Evolutionary conservation across 2,113 vertebrate genomes (phyloP).

Genomic region (Percopsis transmontana): DNA sequence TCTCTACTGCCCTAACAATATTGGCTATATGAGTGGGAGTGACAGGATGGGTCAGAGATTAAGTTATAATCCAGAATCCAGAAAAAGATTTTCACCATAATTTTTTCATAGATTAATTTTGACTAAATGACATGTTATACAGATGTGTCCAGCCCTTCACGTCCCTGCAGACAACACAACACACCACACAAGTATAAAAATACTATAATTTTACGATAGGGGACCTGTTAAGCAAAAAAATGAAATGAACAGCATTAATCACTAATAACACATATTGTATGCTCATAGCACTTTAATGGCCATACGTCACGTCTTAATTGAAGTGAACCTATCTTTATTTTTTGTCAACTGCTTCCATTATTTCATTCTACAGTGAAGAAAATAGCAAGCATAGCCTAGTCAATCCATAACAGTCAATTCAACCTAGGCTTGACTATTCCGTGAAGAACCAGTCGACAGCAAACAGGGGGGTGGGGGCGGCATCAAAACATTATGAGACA

Average conservation of each 20-base stretch:
- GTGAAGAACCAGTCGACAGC: conserved; percentile 25
- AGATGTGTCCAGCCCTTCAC: too few relatives aligned
- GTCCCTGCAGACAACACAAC: too few relatives aligned
- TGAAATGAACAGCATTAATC: too few relatives aligned
- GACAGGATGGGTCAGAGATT: too few relatives aligned
- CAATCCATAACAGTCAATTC: conserved; percentile 52
- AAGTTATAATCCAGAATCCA: too few relatives aligned
- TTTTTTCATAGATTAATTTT: too few relatives aligned
- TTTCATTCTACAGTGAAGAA: conserved; percentile 42
- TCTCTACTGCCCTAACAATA: conserved; percentile 35
- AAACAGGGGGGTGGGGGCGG: conserved; percentile 19
- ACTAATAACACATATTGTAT: not conserved
- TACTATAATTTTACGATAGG: too few relatives aligned
- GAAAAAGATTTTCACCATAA: too few relatives aligned
- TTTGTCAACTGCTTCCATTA: not conserved
- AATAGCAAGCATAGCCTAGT: conserved; percentile 30
- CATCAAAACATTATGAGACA: conserved; percentile 34
- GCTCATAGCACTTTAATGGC: conserved; percentile 23
- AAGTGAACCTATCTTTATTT: conserved; percentile 36
- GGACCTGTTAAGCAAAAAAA: too few relatives aligned
- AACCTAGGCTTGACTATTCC: conserved; percentile 49
- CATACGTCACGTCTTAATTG: conserved; percentile 48
- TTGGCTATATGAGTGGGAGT: too few relatives aligned
- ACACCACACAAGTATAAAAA: too few relatives aligned
- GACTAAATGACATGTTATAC: too few relatives aligned